Evolutionary conservation across 2,113 vertebrate species (phyloP), one percentile per base, ranked within the genome.

Genomic region (Penelope pileata): DNA sequence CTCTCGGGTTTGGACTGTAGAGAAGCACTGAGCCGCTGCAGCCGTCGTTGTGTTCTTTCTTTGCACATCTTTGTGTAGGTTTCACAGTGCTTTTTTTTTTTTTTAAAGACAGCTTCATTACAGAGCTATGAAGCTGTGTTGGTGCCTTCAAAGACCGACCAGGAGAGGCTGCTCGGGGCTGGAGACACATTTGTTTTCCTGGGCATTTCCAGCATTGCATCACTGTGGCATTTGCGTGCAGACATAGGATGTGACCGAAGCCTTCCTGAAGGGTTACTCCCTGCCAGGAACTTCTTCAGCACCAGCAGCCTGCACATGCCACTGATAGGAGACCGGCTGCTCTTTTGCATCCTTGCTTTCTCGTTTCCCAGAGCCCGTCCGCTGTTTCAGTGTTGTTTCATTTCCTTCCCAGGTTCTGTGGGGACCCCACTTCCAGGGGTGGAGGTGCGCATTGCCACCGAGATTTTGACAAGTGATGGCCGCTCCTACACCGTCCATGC

Each of bases 401-500:
- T 40, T 24, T 77, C 34, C 36, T 32, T 60, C 6, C 4, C 32
- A 99, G 99, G 99, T 22, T 98, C 99, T 0, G 99, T 99, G 58
- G 99, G 99, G n/a, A 97, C 96, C 24, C 99, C 99, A 0, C 98
- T 99, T 32, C 99, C 99, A 0, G 97, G 98, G 4, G 98, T 99
- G 7, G 83, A 98, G 24, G 99, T 99, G 64, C 95, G 98, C 70
- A 98, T 99, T 9, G 97, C 97, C 91, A 98, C 98, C 7, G 97
- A 98, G 95, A 96, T 94, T 26, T 10, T 72, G 6, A 56, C 76
- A 23, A 74, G 47, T 1, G 96, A 97, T 0, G 53, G 59, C 42
- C 45, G 60, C 3, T 91, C 84, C 85, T 98, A 97, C 83, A 59
- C 94, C 6, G 10, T 97, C 51, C 98, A 99, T 1, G 98, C 98